Base-by-base conservation (phyloP, 2,888 invertebrate species). In the Pedicia rivosa region DNA sequence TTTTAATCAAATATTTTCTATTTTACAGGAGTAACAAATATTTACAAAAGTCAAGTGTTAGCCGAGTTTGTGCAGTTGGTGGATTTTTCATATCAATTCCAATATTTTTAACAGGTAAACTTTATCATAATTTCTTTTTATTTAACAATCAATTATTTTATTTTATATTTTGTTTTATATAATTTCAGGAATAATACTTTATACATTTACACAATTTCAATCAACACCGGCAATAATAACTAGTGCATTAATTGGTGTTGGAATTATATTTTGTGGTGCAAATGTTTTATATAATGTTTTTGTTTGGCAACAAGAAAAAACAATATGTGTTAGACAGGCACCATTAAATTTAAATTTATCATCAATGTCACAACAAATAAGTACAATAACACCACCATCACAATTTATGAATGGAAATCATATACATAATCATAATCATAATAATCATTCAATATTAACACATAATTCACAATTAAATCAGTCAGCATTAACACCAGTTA, bases 81-180 rank as follows among this genome's bases (percentile, higher is more conserved):
- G 91, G 90, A 44, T 91, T 91, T 65, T 91, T 91, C 57, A 78
- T 91, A 53, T 91, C 91, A 40, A 87, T 92, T 65, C 91, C 91
- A 47, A 82, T 88, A 47, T 90, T 91, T 64, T 69, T 91, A 57
- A 84, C 90, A 60, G 86, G 90, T 88, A 63, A 64, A 65, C 8
- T 14, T 7, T 20, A 20, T 6, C 20, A 54, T 34, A 37, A 24
- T 10, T 10, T 14, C 5, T 10, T 10, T 25, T 14, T 16, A 26
- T 2, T 13, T 13, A 5, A 22, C 13, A 12, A 32, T 32, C 6
- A 5, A 36, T 14, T 28, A 36, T 5, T 14, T 29, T 28, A 28
- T 29, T 13, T 27, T 5, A 36, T 6, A 2, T 22, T 34, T n/a
- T 12, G 35, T 36, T 37, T 43, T 42, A 44, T 41, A 47, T 41